Evolutionary conservation across 2,888 invertebrate genomes (phyloP), one percentile per base, ranked within the genome.

Genomic region (Idaea aversata): DNA sequence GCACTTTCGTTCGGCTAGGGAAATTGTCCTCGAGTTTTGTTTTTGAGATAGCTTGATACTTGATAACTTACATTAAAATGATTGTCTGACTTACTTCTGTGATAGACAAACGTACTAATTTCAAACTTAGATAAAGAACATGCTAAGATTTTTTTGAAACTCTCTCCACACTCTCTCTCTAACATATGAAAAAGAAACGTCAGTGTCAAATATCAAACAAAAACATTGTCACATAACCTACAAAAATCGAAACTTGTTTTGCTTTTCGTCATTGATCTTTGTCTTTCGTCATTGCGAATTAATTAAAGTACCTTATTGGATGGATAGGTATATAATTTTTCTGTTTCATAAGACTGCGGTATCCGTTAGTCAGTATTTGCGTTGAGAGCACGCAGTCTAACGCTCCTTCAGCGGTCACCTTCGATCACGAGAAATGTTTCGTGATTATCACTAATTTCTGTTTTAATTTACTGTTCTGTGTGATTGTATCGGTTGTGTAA

Each of bases 311-410:
- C 13, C 47, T 47, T 7, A 7, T 13, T 47, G 7, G 47, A 13
- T 7, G 47, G 47, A 47, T 47, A 47, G 13, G 47, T 47, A 47
- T 7, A 47, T 47, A 47, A 47, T 47, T 47, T 13, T 59, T 38
- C 38, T 58, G 69, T 70, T 75, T 75, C 70, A 64, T 72, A 72
- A 71, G 67, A 73, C 75, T 77, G 75, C 72, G 73, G 67, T 63
- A 70, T 47, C 13, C 47, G 47, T 47, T 47, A 47, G 47, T 47
- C 47, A 13, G 47, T 47, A 47, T 47, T 61, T 66, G 66, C 34
- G 65, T 7, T 66, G 65, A 63, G 68, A 63, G 57, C 61, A 61
- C 61, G 36, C 67, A 60, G 66, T 61, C 59, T 71, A 67, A 70
- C 71, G 69, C 67, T 66, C 57, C n/a, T 59, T 74, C 66, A 75